Evolutionary conservation across 2,888 invertebrate genomes (phyloP), one percentile per base, ranked within the genome.

Genomic region (Venustoraphidia nigricollis): DNA sequence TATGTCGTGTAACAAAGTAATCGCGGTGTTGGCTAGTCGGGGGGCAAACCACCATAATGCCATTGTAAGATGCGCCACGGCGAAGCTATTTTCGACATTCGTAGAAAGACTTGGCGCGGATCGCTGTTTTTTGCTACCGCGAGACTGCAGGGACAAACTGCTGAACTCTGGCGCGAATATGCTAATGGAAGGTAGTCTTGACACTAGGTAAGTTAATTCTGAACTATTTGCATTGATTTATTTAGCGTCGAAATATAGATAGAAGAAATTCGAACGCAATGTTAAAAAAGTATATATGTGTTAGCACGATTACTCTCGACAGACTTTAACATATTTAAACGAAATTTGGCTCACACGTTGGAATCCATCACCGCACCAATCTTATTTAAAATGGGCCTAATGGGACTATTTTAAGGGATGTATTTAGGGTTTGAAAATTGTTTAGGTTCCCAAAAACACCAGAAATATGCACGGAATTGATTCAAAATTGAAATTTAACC

Each of bases 31-130:
- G 47, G 72, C 80, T 8, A 67, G 75, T 36, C 78, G 82, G 51
- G 89, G 90, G 1, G 79, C 79, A 0, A 67, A 69, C 10, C 94
- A 96, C 66, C 88, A 90, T 56, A 94, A 93, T 62, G 83, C 87
- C 0, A 74, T 87, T 6, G 92, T 96, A 5, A 76, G 94, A 34
- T 84, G 89, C 42, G 80, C 90, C 8, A 79, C 91, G 0, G 85
- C 90, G 1, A 79, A 83, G 59, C 76, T 93, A 47, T 64, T 95
- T 46, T 76, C 80, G 41, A 71, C 77, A 46, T 68, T 90, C 34
- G 82, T 85, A 42, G 79, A 81, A 57, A 78, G 79, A 50, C 68
- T 85, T 55, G 90, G 93, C 6, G 73, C 83, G 1, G 79, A 83
- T 17, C 77, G 79, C 51, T 71, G 81, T 35, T 79, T 89, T 58